Base-by-base conservation (phyloP, 2,113 vertebrate species). In the Podarcis raffonei region DNA sequence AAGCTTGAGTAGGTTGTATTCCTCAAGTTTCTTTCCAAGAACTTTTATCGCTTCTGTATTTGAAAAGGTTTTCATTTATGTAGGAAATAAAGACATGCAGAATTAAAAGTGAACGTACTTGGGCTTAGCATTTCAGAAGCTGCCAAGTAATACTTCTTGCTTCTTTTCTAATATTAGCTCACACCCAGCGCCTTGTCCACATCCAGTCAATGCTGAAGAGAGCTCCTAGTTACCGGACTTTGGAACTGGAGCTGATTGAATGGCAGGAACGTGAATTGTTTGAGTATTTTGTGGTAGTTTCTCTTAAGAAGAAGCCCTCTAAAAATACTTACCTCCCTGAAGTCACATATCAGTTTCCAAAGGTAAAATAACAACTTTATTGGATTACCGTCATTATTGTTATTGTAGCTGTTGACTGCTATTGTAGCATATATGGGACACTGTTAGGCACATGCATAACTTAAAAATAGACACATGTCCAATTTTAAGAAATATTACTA, bases 251-350 rank as follows among this genome's bases (percentile, higher is more conserved):
- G 96, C 97, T 99, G 89, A 98, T 99, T 1, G 98, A 99, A 94
- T 99, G 99, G 99, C 99, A 99, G 95, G 99, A 99, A 92, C 97
- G 99, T 87, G 98, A 99, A 93, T 97, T 99, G 59, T 99, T 99
- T 89, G 99, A 99, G 93, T 99, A 98, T 94, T 99, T 99, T 94
- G 98, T 99, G 90, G 99, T 99, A 74, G 98, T 99, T 87, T 99
- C 98, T 30, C 96, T 99, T 93, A 99, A 98, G 97, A 99, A 98
- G 97, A 99, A 99, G 95, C 98, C 98, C 5, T 98, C 97, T 93
- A 99, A 99, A 95, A 99, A 98, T 94, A 98, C 98, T 69, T 99
- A 98, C 94, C 96, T 97, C 83, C 98, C 99, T 1, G 98, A 99
- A 94, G 98, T 99, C 94, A 98, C 99, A 9, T 99, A 99, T 95